Percentiles rank a stretch among this genome's conserved stretches.
These are phyloP conservation scores for Acyrthosiphon pisum DNA, from an alignment of 1,140 invertebrate genomes.

Conservation along the genomic window DNA sequence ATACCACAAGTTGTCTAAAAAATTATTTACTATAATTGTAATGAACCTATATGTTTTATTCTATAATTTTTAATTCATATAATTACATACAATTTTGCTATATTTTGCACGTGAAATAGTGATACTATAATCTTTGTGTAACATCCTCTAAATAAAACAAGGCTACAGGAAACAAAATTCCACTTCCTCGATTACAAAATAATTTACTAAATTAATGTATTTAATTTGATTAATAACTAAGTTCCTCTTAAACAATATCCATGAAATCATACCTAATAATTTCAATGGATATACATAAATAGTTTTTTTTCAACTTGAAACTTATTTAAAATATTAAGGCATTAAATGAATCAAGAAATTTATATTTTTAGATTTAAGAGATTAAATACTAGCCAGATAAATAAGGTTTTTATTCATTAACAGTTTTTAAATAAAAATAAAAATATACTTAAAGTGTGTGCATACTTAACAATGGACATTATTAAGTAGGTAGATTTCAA, in stretches of 20 bases:
- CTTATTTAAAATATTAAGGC: too few relatives aligned
- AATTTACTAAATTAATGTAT: not conserved
- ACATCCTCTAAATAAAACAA: conserved; percentile 8
- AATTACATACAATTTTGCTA: not conserved
- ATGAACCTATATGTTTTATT: not conserved
- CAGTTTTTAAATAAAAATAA: not conserved
- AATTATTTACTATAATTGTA: not conserved
- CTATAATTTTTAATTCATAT: not conserved
- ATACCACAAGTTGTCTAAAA: not conserved
- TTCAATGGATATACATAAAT: not conserved
- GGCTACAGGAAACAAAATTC: not conserved
- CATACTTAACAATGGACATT: not conserved
- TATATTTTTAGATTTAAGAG: not conserved
- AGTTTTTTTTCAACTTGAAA: not conserved
- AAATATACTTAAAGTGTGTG: not conserved
- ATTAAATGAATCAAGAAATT: not conserved
- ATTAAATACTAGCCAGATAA: not conserved
- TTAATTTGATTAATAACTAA: not conserved
- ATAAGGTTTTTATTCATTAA: not conserved
- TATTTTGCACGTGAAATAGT: not conserved
- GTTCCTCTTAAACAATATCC: not conserved
- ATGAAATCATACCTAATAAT: not conserved
- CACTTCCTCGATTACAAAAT: not conserved
- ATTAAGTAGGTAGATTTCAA: not conserved
- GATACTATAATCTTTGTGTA: not conserved